Conservation (phyloP, 2,888 invertebrate species). For the Trichogramma evanescens region DNA sequence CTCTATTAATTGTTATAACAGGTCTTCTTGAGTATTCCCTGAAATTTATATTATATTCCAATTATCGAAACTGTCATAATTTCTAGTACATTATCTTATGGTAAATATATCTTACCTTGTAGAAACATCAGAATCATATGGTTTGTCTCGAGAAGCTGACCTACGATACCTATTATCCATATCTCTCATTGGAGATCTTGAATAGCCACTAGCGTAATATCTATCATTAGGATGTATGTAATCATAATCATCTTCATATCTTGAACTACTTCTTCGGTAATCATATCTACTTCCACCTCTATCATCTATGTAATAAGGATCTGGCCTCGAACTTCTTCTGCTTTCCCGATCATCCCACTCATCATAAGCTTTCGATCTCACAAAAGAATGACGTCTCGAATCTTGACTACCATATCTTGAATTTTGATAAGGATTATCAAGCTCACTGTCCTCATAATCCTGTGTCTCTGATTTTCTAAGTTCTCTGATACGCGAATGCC, state of each 20-base stretch:
- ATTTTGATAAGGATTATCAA: slow-evolving; percentile 19
- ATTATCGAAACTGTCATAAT: not conserved
- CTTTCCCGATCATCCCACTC: slow-evolving; percentile 16
- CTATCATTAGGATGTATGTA: slow-evolving; percentile 14
- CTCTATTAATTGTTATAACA: slow-evolving; percentile 21
- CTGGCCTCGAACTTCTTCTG: slow-evolving; percentile 12
- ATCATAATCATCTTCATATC: slow-evolving; percentile 15
- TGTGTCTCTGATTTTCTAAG: not conserved
- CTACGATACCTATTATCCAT: slow-evolving; percentile 8
- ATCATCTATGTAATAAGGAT: slow-evolving; percentile 16
- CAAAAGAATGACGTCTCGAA: slow-evolving; percentile 19
- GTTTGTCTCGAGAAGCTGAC: slow-evolving; percentile 24
- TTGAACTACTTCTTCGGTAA: slow-evolving; percentile 24
- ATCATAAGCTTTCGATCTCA: slow-evolving; percentile 26
- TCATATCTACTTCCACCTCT: slow-evolving; percentile 24
- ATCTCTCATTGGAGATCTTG: slow-evolving; percentile 18
- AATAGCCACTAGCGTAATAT: slow-evolving; percentile 5
- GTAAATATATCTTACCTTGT: not conserved
- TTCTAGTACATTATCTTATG: not conserved
- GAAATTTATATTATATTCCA: not conserved
- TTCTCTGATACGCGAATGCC: slow-evolving; percentile 1
- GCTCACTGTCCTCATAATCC: slow-evolving; percentile 19
- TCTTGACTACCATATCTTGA: slow-evolving; percentile 20
- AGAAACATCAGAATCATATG: slow-evolving; percentile 7
- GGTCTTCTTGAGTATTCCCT: slow-evolving; percentile 26